Conservation (phyloP, 1,140 invertebrate species). For the Parapsyche elsis region DNA sequence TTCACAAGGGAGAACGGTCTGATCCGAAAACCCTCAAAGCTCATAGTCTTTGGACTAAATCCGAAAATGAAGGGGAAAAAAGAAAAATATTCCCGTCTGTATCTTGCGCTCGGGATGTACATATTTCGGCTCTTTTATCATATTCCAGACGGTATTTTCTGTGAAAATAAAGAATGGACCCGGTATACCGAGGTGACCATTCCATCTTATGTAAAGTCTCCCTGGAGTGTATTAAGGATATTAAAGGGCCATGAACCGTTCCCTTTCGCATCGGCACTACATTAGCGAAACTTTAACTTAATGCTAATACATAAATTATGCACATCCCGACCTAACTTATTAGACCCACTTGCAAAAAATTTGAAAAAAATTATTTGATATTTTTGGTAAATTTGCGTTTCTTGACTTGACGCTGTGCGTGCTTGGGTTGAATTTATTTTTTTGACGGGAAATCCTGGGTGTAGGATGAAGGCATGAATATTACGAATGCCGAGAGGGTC, state of each 20-base stretch:
- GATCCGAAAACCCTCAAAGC: constrained; percentile 37
- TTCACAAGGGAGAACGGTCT: constrained; percentile 33
- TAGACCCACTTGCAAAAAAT: too few relatives aligned
- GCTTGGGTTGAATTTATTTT: constrained; percentile 20
- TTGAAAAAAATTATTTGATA: neutral
- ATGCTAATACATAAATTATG: constrained; percentile 17
- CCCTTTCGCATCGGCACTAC: constrained; percentile 14
- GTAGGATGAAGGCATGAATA: constrained; percentile 29
- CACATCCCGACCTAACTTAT: neutral
- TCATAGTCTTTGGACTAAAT: constrained; percentile 37
- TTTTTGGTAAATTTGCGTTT: neutral
- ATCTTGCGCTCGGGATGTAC: constrained; percentile 10
- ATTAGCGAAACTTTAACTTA: constrained; percentile 22
- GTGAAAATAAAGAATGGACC: constrained; percentile 30
- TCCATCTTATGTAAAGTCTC: constrained; percentile 33
- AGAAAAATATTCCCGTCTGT: constrained; percentile 26
- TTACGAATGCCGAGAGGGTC: constrained; percentile 26
- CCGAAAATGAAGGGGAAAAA: constrained; percentile 34
- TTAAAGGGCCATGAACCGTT: constrained; percentile 25
- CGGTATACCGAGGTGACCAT: constrained; percentile 31
- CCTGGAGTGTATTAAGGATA: constrained; percentile 28
- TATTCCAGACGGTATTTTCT: constrained; percentile 26
- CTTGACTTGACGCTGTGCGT: neutral
- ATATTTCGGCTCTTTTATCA: constrained; percentile 26
- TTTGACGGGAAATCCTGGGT: constrained; percentile 14